Evolutionary conservation across 2,113 vertebrate genomes (phyloP).

Genomic region (Loxodonta africana): DNA sequence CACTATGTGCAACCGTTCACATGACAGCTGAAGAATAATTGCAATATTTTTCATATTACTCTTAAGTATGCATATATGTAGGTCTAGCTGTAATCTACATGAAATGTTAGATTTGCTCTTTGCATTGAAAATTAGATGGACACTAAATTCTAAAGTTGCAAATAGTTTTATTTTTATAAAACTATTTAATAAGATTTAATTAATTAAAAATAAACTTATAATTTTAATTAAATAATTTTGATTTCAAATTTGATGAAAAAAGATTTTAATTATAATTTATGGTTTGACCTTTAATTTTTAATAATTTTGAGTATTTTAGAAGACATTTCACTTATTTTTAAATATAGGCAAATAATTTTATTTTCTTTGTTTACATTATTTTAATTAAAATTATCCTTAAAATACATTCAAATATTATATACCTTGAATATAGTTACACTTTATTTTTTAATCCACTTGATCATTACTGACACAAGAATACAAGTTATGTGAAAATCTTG

Average conservation of each 20-base stretch:
- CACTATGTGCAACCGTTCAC: not conserved
- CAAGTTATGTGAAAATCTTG: not conserved
- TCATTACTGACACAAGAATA: not conserved
- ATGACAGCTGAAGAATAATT: not conserved
- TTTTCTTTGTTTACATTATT: not conserved
- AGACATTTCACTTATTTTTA: not conserved
- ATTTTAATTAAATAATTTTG: slow-evolving; percentile 31
- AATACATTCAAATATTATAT: slow-evolving; percentile 18
- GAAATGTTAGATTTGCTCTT: not conserved
- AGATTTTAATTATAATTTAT: not conserved
- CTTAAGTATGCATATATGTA: not conserved
- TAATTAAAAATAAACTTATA: not conserved
- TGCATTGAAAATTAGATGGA: not conserved
- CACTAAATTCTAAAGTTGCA: slow-evolving; percentile 2
- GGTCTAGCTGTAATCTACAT: not conserved
- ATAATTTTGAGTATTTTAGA: slow-evolving; percentile 34
- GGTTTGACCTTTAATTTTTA: not conserved
- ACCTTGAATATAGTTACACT: not conserved
- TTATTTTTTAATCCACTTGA: not conserved
- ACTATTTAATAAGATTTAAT: slow-evolving; percentile 8
- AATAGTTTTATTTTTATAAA: not conserved
- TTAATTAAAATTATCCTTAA: slow-evolving; percentile 5
- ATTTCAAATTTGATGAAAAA: slow-evolving; percentile 1
- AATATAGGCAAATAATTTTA: not conserved
- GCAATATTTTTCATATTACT: not conserved